These are phyloP conservation scores for Ormyrus thymus DNA, from an alignment of 2,888 invertebrate species.

Conservation along the genomic window DNA sequence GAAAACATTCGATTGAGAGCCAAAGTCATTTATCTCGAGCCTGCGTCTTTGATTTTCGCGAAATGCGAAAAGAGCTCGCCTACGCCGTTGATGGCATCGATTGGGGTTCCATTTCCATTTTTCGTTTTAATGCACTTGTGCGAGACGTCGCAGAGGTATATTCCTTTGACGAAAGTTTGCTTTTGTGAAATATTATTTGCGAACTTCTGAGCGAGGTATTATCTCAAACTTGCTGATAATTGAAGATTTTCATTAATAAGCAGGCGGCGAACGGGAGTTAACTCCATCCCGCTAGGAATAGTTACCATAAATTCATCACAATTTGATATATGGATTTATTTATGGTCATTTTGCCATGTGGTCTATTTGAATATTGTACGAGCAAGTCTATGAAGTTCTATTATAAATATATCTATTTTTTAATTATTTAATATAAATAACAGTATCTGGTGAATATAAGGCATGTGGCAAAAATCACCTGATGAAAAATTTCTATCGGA, in stretches of 20 bases:
- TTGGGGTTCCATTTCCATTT: neutral
- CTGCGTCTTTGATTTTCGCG: neutral
- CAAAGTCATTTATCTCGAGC: neutral
- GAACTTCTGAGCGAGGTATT: neutral
- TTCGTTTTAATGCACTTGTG: neutral
- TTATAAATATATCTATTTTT: too few relatives aligned
- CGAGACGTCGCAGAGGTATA: neutral
- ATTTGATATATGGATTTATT: too few relatives aligned
- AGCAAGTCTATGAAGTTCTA: too few relatives aligned
- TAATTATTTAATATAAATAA: too few relatives aligned
- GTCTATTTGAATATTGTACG: too few relatives aligned
- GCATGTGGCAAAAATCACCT: too few relatives aligned
- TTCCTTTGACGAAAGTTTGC: constrained; percentile 10
- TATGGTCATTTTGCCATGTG: too few relatives aligned
- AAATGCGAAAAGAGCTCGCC: neutral
- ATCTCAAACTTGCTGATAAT: neutral
- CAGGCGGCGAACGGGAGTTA: neutral
- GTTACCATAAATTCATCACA: too few relatives aligned
- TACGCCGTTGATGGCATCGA: neutral
- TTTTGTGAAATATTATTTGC: neutral
- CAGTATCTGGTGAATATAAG: too few relatives aligned
- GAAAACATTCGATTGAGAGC: neutral
- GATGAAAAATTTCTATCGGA: too few relatives aligned
- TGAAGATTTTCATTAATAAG: neutral
- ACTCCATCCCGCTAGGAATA: too few relatives aligned